These are phyloP conservation scores for Stigmatopora argus DNA, from an alignment of 2,113 vertebrate genomes.

Conservation along the genomic window DNA sequence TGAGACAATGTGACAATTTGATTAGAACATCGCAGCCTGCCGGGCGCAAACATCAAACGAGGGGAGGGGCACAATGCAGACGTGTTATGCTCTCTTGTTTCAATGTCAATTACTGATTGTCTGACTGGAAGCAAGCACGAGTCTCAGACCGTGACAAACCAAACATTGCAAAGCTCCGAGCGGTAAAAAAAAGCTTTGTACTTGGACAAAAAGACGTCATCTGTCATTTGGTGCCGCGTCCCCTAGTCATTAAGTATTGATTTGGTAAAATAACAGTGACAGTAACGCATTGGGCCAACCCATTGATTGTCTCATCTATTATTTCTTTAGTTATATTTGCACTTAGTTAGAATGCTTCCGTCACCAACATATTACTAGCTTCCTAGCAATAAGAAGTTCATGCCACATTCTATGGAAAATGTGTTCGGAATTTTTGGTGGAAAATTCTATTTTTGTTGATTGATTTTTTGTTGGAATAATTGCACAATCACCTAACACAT, in stretches of 20 bases:
- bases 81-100: conserved; percentile 33
- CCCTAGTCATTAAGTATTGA: conserved; percentile 2
- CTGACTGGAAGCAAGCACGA: conserved; percentile 11
- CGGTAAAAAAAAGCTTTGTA: not conserved
- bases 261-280: conserved; percentile 3
- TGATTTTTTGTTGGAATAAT: too few relatives aligned
- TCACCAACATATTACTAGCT: not conserved
- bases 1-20: conserved; percentile 47
- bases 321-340: not conserved
- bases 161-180: not conserved
- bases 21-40: conserved; percentile 46
- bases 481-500: too few relatives aligned
- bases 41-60: conserved; percentile 61
- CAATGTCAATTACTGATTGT: conserved; percentile 27
- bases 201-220: conserved; percentile 4
- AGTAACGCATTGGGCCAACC: not conserved
- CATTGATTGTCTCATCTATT: not conserved
- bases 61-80: conserved; percentile 22
- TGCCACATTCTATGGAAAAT: not conserved
- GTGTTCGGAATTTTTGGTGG: not conserved
- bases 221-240: not conserved
- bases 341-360: not conserved
- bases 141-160: conserved; percentile 10
- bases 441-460: too few relatives aligned
- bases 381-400: not conserved